phyloP scores from a whole-genome alignment of 2,888 invertebrate genomes.

The Amphipyra tragopoginis region DNA sequence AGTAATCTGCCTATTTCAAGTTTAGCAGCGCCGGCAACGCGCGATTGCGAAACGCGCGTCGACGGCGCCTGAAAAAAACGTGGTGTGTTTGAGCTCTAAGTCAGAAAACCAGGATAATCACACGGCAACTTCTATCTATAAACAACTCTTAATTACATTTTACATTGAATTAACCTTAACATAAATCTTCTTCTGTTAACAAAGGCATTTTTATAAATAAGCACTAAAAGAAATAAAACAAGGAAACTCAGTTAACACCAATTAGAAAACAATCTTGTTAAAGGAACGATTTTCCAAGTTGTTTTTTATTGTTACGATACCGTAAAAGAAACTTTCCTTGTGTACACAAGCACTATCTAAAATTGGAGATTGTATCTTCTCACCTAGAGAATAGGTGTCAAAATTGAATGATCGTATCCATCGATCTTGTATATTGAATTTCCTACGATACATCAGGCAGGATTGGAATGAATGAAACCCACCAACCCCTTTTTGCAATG shows the following conservation, averaged over 20 bases:
- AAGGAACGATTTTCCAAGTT: conserved; percentile 22
- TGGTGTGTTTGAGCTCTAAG: too few species aligned
- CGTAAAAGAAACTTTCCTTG: conserved; percentile 16
- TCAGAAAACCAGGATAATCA: too few species aligned
- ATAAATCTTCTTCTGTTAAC: too few species aligned
- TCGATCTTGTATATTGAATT: conserved; percentile 46
- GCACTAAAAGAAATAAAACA: neutral
- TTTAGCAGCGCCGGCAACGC: too few species aligned
- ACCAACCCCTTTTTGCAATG: conserved; percentile 47
- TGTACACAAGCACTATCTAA: conserved; percentile 9
- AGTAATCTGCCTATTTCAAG: too few species aligned
- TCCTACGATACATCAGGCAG: conserved; percentile 46
- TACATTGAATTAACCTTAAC: too few species aligned
- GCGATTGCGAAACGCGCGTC: too few species aligned
- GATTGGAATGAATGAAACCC: conserved; percentile 45
- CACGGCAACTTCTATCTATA: too few species aligned
- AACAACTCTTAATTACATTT: too few species aligned
- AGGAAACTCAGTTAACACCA: conserved; percentile 23
- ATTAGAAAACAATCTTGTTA: conserved; percentile 48
- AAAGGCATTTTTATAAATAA: too few species aligned
- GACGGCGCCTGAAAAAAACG: too few species aligned
- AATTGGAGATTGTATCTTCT: conserved; percentile 28
- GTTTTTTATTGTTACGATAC: conserved; percentile 41
- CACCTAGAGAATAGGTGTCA: conserved; percentile 38
- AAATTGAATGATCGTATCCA: conserved; percentile 47